phyloP scores from a whole-genome alignment of 2,113 vertebrate genomes.

The Actinemys pallida region DNA sequence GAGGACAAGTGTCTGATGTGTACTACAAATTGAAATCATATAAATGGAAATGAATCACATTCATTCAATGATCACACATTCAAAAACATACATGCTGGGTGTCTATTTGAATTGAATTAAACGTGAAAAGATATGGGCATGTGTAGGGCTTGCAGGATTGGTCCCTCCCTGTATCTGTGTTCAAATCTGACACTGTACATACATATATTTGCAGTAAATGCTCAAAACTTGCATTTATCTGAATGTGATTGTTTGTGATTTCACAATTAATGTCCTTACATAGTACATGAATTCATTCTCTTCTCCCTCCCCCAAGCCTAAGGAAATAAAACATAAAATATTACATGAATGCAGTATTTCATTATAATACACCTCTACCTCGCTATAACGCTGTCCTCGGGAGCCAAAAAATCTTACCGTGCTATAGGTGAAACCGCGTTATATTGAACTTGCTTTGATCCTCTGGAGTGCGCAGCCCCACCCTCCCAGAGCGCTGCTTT shows the following conservation, averaged over 20 bases:
- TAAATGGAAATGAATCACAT: neutral
- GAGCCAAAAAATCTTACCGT: too few relatives aligned
- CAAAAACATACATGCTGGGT: rapidly evolving
- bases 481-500: too few relatives aligned
- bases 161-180: neutral
- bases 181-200: neutral
- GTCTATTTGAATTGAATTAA: neutral
- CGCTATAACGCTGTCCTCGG: too few relatives aligned
- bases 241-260: neutral
- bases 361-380: neutral
- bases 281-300: neutral
- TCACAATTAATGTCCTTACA: neutral
- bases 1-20: neutral
- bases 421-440: too few relatives aligned
- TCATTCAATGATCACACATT: neutral
- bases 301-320: neutral
- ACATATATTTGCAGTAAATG: neutral
- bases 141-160: neutral
- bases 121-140: neutral
- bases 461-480: too few relatives aligned
- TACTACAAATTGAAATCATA: neutral
- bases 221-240: neutral
- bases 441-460: too few relatives aligned
- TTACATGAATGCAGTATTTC: neutral
- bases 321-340: neutral